Conservation (phyloP, 1,140 invertebrate genomes). For the Microvelia longipes region DNA sequence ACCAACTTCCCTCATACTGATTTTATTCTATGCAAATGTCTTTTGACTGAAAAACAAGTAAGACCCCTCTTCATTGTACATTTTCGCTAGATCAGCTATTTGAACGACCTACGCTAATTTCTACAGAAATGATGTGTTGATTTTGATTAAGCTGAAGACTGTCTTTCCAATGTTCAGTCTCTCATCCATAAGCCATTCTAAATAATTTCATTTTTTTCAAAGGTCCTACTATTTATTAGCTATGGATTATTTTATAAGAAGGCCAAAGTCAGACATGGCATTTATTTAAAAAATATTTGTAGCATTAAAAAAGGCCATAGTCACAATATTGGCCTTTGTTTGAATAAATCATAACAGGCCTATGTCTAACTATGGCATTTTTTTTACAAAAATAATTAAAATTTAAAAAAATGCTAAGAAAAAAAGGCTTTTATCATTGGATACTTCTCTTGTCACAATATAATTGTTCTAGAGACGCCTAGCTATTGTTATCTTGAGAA, state of each 20-base stretch:
- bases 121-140: not conserved
- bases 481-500: not conserved
- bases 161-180: not conserved
- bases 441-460: too few relatives aligned
- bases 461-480: too few relatives aligned
- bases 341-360: too few relatives aligned
- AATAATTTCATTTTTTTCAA: not conserved
- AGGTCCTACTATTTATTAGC: not conserved
- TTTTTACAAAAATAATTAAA: too few relatives aligned
- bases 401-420: too few relatives aligned
- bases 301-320: not conserved
- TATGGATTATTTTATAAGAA: not conserved
- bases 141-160: not conserved
- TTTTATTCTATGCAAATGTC: constrained; percentile 90
- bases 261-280: not conserved
- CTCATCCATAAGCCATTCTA: not conserved
- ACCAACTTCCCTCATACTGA: constrained; percentile 94
- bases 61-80: constrained; percentile 16
- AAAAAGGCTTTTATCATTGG: too few relatives aligned
- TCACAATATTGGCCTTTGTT: too few relatives aligned
- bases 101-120: not conserved
- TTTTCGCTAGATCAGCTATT: not conserved
- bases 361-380: too few relatives aligned
- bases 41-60: constrained; percentile 73
- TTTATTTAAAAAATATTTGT: not conserved